phyloP scores from a whole-genome alignment of 2,113 vertebrate species.

The Dolichallabes microphthalmus region DNA sequence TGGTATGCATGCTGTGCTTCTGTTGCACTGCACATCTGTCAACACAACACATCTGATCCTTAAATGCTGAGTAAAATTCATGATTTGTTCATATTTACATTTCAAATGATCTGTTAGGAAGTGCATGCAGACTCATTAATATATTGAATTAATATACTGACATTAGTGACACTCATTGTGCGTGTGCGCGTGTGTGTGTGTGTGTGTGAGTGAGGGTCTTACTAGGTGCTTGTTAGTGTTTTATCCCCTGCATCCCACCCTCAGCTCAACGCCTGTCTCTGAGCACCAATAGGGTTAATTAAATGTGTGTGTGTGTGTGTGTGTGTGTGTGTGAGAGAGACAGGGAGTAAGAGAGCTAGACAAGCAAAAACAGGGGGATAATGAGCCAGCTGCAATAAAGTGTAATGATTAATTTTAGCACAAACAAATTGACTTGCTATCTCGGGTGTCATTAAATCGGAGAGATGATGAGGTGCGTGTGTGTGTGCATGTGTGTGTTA shows the following conservation, averaged over 20 bases:
- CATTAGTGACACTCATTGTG: not conserved
- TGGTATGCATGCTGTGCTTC: not conserved
- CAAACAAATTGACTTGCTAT: constrained; percentile 30
- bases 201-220: not conserved
- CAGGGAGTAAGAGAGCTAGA: not conserved
- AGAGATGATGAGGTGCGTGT: not conserved
- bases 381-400: constrained; percentile 31
- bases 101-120: not conserved
- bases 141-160: not conserved
- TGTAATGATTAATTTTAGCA: constrained; percentile 37
- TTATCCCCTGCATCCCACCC: not conserved
- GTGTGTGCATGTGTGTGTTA: not conserved
- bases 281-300: constrained; percentile 32
- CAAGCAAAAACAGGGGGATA: constrained; percentile 6
- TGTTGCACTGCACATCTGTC: not conserved
- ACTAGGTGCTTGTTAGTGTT: not conserved
- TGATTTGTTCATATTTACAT: not conserved
- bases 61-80: not conserved
- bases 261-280: constrained; percentile 4
- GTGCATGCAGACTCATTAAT: not conserved
- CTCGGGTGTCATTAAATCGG: constrained; percentile 23
- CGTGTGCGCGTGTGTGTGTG: not conserved
- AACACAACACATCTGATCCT: not conserved
- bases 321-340: not conserved
- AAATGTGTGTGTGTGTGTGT: constrained; percentile 11